phyloP scores from a whole-genome alignment of 2,888 invertebrate genomes.

The Euplagia quadripunctaria region DNA sequence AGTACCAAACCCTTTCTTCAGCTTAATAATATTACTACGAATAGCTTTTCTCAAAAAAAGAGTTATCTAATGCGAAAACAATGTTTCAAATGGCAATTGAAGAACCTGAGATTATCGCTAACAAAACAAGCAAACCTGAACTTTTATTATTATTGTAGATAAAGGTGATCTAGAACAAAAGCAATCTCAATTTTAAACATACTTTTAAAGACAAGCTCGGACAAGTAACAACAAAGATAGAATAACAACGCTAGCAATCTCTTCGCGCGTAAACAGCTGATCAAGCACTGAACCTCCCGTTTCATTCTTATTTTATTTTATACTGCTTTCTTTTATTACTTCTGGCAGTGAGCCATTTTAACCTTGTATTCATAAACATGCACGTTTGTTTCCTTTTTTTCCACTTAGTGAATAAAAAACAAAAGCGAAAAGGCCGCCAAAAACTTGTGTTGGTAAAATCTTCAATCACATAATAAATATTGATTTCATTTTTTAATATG shows the following conservation, averaged over 20 bases:
- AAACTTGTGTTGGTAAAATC: background rate
- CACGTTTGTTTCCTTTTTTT: background rate
- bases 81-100: too few species aligned
- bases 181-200: background rate
- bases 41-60: background rate
- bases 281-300: constrained; percentile 11
- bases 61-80: background rate
- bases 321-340: constrained; percentile 15
- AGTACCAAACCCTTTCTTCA: background rate
- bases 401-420: background rate
- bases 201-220: background rate
- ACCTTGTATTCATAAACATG: constrained; percentile 11
- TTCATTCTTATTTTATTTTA: constrained; percentile 17
- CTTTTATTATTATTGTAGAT: background rate
- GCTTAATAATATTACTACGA: too few species aligned
- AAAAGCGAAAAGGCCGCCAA: background rate
- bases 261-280: constrained; percentile 13
- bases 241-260: constrained; percentile 14
- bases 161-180: background rate
- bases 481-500: too few species aligned
- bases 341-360: constrained; percentile 14
- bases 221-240: background rate
- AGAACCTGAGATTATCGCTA: background rate
- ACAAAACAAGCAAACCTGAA: background rate
- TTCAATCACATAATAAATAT: background rate